Evolutionary conservation across 2,888 invertebrate genomes (phyloP).

Genomic region (Xestia c-nigrum): DNA sequence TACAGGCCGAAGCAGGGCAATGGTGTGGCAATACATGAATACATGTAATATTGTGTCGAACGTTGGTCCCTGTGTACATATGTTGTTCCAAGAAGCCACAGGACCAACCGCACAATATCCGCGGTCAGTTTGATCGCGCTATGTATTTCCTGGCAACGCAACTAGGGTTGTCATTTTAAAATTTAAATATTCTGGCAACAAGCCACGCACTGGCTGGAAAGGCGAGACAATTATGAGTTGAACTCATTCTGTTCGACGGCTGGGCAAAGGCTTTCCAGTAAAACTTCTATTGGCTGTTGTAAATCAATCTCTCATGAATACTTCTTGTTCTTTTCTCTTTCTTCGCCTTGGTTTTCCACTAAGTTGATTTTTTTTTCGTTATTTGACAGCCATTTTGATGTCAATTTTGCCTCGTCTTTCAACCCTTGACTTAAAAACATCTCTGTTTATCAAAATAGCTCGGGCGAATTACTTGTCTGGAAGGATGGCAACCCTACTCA

Average conservation of each 20-base stretch:
- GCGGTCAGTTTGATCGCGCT: slow-evolving; percentile 47
- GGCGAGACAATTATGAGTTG: neutral
- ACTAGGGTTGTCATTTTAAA: neutral
- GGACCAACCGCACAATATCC: slow-evolving; percentile 42
- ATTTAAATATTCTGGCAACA: neutral
- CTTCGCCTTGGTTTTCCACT: neutral
- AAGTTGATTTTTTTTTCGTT: neutral
- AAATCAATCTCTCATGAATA: neutral
- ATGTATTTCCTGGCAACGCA: slow-evolving; percentile 40
- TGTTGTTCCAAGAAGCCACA: slow-evolving; percentile 43
- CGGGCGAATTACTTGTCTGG: neutral
- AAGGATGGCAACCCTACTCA: neutral
- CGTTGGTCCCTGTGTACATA: slow-evolving; percentile 23
- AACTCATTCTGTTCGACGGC: neutral
- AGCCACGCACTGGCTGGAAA: neutral
- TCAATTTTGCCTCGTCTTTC: neutral
- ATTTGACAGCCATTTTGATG: neutral
- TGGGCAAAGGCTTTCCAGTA: neutral
- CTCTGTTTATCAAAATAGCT: too few species aligned
- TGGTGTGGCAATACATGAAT: slow-evolving; percentile 37
- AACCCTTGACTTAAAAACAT: too few species aligned
- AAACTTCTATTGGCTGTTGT: neutral
- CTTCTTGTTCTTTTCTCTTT: neutral
- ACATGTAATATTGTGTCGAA: slow-evolving; percentile 37
- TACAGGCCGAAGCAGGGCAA: slow-evolving; percentile 40